Evolutionary conservation across 2,888 invertebrate genomes (phyloP), one percentile per base, ranked within the genome.

Genomic region (Campopleginae sp.): DNA sequence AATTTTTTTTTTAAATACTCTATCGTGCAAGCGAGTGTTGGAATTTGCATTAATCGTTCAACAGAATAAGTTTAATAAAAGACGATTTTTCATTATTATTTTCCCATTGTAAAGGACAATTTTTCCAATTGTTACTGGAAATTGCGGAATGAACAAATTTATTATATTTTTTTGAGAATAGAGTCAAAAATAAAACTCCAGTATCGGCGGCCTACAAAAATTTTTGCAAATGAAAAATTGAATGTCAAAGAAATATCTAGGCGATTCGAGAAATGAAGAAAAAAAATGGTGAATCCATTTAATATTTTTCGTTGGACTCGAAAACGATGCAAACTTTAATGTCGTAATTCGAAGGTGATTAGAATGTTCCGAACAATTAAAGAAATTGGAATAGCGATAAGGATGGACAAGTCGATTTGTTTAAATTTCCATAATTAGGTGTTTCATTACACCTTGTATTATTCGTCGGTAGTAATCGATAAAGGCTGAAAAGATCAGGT

Each of bases 401-500:
- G 3, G 23, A 31, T 23, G 23, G 5, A 17, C 27, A 23, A 58
- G 46, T 38, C 38, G 42, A 72, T 58, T 58, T 58, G 19, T 54
- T 58, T 19, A 23, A 58, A 54, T 54, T 54, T 48, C 23, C 38
- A 19, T 54, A 38, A 72, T 54, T 33, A 54, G 38, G 38, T 72
- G 54, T 72, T 72, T 42, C 54, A 54, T 72, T 42, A 23, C 72
- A 72, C 10, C 72, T 19, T 33, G 38, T 46, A 58, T 58, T 75
- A 63, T 46, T 61, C 31, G n/a, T 12, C 8, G 10, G 63, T 23
- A 48, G 66, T 27, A 66, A 70, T 78, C 78, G 68, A 70, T 78
- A 38, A 68, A 68, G 46, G 68, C 14, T 58, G 68, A 68, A 78
- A 78, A 78, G 68, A 78, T 70, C 68, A 31, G 17, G 68, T 70